Conservation (phyloP, 2,888 invertebrate genomes). For the Frankliniella intonsa region DNA sequence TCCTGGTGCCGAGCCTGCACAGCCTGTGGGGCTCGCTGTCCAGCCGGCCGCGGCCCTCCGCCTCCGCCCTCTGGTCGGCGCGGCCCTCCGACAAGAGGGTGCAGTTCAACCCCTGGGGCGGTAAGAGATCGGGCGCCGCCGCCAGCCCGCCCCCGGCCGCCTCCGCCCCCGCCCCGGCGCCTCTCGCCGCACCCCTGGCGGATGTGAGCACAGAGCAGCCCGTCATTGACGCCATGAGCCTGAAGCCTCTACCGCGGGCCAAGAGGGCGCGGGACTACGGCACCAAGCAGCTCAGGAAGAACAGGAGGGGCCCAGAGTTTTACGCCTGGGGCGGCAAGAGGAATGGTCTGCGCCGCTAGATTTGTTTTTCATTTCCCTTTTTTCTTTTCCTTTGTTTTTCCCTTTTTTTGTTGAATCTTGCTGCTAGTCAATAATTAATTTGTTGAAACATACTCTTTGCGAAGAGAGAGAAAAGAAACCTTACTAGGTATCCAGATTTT, state of each 20-base stretch:
- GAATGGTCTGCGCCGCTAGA: slow-evolving; percentile 33
- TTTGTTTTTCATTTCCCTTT: too few species aligned
- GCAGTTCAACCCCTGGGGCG: slow-evolving; percentile 17
- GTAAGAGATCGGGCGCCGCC: neutral
- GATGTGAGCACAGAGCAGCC: slow-evolving; percentile 35
- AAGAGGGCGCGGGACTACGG: neutral
- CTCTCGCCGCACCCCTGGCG: neutral
- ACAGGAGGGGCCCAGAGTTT: slow-evolving; percentile 38
- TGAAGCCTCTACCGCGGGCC: slow-evolving; percentile 20
- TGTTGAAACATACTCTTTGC: too few species aligned
- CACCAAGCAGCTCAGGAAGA: slow-evolving; percentile 33
- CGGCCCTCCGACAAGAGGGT: neutral
- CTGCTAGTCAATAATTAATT: too few species aligned
- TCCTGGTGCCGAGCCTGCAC: neutral
- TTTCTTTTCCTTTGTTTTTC: too few species aligned
- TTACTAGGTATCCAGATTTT: too few species aligned
- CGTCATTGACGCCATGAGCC: neutral
- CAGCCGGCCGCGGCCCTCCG: neutral
- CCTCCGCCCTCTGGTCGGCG: neutral
- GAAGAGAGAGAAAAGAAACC: too few species aligned
- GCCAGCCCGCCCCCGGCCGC: neutral
- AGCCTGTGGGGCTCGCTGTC: neutral
- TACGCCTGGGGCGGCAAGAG: slow-evolving; percentile 45
- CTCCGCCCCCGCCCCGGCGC: neutral
- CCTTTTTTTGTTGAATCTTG: too few species aligned